Percentiles rank a stretch among this genome's conserved stretches.
Evolutionary conservation across 2,888 invertebrate genomes (phyloP).

Genomic region (Strigamia transsilvanica): DNA sequence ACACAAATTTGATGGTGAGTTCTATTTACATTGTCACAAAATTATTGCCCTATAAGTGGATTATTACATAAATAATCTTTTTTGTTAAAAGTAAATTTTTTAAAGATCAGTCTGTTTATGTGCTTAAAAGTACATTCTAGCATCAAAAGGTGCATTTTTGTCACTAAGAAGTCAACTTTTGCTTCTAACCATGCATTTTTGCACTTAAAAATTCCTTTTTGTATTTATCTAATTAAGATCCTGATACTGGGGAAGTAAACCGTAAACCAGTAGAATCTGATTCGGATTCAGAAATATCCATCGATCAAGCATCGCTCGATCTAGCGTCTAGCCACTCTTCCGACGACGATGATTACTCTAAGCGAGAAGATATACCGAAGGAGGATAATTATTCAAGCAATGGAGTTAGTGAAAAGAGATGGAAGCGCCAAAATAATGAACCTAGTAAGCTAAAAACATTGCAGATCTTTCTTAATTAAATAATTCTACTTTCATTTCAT

Average conservation of each 20-base stretch:
- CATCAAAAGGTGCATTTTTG: too few relatives aligned
- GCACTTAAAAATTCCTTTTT: too few relatives aligned
- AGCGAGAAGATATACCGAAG: constrained; percentile 7
- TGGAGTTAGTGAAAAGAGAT: constrained; percentile 52
- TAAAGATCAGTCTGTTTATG: too few relatives aligned
- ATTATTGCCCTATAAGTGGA: too few relatives aligned
- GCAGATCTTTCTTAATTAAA: background rate
- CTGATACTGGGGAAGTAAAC: constrained; percentile 60
- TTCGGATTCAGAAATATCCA: constrained; percentile 72
- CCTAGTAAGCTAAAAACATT: constrained; percentile 16
- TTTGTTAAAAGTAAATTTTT: too few relatives aligned
- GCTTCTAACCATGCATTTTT: too few relatives aligned
- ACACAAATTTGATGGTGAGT: constrained; percentile 50
- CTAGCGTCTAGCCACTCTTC: constrained; percentile 95
- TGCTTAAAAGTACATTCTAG: too few relatives aligned
- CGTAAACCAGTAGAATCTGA: constrained; percentile 72
- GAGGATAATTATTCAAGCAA: background rate
- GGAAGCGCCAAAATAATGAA: constrained; percentile 26
- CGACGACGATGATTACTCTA: constrained; percentile 76
- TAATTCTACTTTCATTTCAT: background rate
- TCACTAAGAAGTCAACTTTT: too few relatives aligned
- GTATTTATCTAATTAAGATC: constrained; percentile 57
- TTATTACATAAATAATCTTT: too few relatives aligned
- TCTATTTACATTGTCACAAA: too few relatives aligned
- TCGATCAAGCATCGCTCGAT: constrained; percentile 69